phyloP scores from a whole-genome alignment of 2,113 vertebrate genomes.

The Podarcis muralis region DNA sequence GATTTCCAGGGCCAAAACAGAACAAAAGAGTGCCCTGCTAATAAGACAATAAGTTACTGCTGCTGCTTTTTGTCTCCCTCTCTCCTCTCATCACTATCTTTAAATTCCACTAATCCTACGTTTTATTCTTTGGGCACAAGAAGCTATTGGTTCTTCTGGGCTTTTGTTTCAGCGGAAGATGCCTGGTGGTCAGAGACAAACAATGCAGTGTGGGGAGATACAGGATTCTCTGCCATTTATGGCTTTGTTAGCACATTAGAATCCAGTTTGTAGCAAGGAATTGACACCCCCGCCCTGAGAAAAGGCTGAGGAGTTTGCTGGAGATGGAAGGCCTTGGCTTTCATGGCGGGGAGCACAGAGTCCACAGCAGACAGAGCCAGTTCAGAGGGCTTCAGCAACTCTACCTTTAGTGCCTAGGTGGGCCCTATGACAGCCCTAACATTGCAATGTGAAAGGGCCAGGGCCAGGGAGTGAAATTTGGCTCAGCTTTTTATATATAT shows the following conservation, averaged over 20 bases:
- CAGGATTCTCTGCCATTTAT: fast-evolving
- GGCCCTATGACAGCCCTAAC: neutral
- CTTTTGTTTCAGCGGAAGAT: too few species aligned
- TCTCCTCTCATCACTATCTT: too few species aligned
- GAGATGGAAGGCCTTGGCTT: neutral
- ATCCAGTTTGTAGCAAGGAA: neutral
- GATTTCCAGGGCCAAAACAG: fast-evolving
- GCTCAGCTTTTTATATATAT: too few species aligned
- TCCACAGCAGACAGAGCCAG: neutral
- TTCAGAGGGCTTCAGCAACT: neutral
- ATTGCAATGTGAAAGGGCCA: neutral
- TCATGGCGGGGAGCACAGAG: too few species aligned
- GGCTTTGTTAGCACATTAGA: neutral
- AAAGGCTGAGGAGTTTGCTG: neutral
- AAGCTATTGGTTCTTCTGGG: neutral
- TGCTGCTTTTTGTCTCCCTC: neutral
- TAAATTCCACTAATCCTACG: too few species aligned
- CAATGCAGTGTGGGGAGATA: too few species aligned
- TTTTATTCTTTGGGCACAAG: neutral
- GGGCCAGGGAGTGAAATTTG: too few species aligned
- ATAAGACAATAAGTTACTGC: neutral
- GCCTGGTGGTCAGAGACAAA: too few species aligned
- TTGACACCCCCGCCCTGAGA: neutral
- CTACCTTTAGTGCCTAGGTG: too few species aligned
- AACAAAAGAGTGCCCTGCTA: neutral